Evolutionary conservation across 2,113 vertebrate species (phyloP), one percentile per base, ranked within the genome.

Genomic region (Mesocricetus auratus): DNA sequence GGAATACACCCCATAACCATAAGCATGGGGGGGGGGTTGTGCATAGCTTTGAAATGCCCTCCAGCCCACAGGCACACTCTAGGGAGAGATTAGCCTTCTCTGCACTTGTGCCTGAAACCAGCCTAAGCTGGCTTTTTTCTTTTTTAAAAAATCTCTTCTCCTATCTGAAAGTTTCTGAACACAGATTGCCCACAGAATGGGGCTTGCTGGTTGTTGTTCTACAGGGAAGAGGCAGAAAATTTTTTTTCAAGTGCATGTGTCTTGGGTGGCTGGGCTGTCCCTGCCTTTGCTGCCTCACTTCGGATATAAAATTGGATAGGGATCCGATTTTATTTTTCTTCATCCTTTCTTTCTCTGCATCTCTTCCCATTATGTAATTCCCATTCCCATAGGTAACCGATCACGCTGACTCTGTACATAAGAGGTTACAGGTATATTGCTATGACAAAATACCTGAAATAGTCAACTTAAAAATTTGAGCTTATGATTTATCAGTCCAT

Each of bases 341-440:
- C 26, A 50, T 69, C 77, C 47, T 82, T 82, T 73, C 11, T 56
- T 78, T n/a, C 66, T 79, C 39, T 89, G 22, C 78, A 66, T 50
- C 7, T 93, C 93, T 96, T 58, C 62, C 89, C 19, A 36, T 36
- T 58, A 91, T 19, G n/a, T n/a, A n/a, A n/a, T n/a, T n/a, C n/a
- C n/a, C n/a, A n/a, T n/a, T n/a, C n/a, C n/a, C n/a, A n/a, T 45
- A 21, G 90, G 64, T 12, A 77, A 21, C n/a, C 39, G 13, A 47
- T 36, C 22, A 64, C 21, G 9, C 9, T 42, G 42, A 64, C 36
- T 94, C 53, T 33, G 5, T 24, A 29, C 60, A 78, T 24, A 17
- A 47, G 21, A 92, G 73, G 75, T 92, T 53, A 60, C 24, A 66
- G 5, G 45, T 15, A 4, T 86, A 33, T 75, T 86, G 75, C 33